These are phyloP conservation scores for Folsomia candida DNA, from an alignment of 2,888 invertebrate species.

Conservation along the genomic window DNA sequence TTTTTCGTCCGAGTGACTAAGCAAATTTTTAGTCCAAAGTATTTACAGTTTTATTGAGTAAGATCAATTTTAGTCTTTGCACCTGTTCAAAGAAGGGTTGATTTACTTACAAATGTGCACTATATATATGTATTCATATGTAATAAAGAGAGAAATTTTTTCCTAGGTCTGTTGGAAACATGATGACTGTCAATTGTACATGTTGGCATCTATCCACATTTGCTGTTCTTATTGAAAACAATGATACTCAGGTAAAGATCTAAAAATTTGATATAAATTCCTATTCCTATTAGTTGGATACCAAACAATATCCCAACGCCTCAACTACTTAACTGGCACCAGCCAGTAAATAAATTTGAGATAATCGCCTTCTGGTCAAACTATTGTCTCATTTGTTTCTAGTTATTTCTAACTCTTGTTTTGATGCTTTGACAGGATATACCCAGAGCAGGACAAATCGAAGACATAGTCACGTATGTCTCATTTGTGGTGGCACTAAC, in stretches of 20 bases:
- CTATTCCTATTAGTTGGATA: background rate
- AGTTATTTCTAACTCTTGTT: background rate
- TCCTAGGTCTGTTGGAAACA: too few species aligned
- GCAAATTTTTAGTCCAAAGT: too few species aligned
- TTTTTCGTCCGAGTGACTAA: too few species aligned
- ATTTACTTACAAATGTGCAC: too few species aligned
- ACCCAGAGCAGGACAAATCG: constrained; percentile 79
- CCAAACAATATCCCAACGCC: background rate
- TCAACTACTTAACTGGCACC: background rate
- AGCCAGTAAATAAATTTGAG: background rate
- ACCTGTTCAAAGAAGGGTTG: too few species aligned
- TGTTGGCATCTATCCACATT: constrained; percentile 89
- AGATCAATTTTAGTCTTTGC: too few species aligned
- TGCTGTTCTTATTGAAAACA: constrained; percentile 84
- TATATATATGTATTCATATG: too few species aligned
- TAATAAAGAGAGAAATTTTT: too few species aligned
- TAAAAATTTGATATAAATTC: background rate
- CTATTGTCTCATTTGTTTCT: too few species aligned
- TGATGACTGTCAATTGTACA: constrained; percentile 77
- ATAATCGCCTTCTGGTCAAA: too few species aligned
- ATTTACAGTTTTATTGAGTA: too few species aligned
- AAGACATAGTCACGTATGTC: constrained; percentile 84
- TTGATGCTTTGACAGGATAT: constrained; percentile 63
- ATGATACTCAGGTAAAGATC: constrained; percentile 73
- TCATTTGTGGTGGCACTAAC: constrained; percentile 82